These are phyloP conservation scores for Pipa parva DNA, from an alignment of 2,113 vertebrate genomes.

Conservation along the genomic window DNA sequence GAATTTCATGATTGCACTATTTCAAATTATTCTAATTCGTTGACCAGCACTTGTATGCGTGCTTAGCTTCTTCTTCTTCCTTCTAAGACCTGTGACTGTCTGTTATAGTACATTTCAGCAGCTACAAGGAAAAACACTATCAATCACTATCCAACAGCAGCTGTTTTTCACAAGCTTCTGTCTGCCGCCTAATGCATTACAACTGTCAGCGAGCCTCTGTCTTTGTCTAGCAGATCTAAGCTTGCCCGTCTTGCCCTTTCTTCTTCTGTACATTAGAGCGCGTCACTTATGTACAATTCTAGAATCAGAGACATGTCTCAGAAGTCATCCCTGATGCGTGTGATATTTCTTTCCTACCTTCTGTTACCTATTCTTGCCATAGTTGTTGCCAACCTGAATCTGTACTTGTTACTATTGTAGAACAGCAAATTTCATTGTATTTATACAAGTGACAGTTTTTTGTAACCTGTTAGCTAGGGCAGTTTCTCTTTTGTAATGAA, in stretches of 20 bases:
- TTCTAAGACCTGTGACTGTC: constrained; percentile 64
- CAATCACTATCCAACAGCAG: constrained; percentile 88
- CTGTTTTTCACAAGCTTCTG: constrained; percentile 93
- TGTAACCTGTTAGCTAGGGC: constrained; percentile 66
- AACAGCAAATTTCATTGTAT: constrained; percentile 65
- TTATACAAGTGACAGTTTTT: constrained; percentile 73
- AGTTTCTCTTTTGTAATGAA: constrained; percentile 73
- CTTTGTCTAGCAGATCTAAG: constrained; percentile 69
- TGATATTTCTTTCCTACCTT: constrained; percentile 51
- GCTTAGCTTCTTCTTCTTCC: constrained; percentile 60
- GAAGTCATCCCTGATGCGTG: constrained; percentile 50
- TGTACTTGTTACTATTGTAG: constrained; percentile 56
- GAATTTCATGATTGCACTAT: constrained; percentile 52
- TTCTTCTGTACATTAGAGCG: constrained; percentile 53
- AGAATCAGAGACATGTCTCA: constrained; percentile 57
- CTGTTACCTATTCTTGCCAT: constrained; percentile 57
- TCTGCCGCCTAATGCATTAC: constrained; percentile 88
- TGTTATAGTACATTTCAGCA: constrained; percentile 60
- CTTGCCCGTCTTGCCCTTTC: constrained; percentile 56
- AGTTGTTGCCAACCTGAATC: constrained; percentile 59
- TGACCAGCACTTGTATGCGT: constrained; percentile 45
- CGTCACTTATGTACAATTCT: constrained; percentile 55
- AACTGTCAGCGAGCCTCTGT: constrained; percentile 79
- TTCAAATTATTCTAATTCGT: constrained; percentile 57
- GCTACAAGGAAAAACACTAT: constrained; percentile 87